Evolutionary conservation across 2,113 vertebrate genomes (phyloP).

Genomic region (Cyprinodon tularosa): DNA sequence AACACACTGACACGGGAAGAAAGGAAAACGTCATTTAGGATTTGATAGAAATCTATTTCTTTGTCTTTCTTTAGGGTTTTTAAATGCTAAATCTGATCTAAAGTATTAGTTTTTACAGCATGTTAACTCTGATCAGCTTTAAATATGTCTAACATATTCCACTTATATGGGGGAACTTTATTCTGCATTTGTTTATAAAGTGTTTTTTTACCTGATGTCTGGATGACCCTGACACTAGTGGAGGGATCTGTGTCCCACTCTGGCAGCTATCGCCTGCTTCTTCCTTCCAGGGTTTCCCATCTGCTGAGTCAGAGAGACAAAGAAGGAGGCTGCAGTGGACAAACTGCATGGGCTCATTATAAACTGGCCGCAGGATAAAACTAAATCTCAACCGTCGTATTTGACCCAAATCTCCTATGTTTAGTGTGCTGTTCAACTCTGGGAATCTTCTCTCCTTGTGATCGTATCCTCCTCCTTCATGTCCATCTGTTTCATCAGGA

Average conservation of each 20-base stretch:
- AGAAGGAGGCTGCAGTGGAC: constrained; percentile 81
- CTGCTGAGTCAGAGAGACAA: constrained; percentile 50
- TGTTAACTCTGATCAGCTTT: background rate
- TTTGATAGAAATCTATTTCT: too few species aligned
- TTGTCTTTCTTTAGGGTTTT: background rate
- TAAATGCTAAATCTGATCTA: background rate
- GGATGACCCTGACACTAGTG: constrained; percentile 48
- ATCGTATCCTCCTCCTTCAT: background rate
- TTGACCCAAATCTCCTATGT: constrained; percentile 6
- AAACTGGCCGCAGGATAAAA: constrained; percentile 75
- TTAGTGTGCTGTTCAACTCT: background rate
- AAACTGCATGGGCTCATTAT: constrained; percentile 81
- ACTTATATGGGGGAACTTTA: background rate
- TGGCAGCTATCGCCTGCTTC: constrained; percentile 31
- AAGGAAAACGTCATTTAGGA: background rate
- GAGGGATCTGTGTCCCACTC: constrained; percentile 51
- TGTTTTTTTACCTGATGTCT: constrained; percentile 64
- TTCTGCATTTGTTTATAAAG: background rate
- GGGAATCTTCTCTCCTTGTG: background rate
- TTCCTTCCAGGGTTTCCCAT: background rate
- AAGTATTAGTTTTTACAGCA: background rate
- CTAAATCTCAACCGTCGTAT: constrained; percentile 70
- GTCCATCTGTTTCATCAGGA: too few species aligned
- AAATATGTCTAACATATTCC: background rate
- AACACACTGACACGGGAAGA: constrained; percentile 71